Conservation (phyloP, 2,113 vertebrate genomes). For the Ursus arctos region DNA sequence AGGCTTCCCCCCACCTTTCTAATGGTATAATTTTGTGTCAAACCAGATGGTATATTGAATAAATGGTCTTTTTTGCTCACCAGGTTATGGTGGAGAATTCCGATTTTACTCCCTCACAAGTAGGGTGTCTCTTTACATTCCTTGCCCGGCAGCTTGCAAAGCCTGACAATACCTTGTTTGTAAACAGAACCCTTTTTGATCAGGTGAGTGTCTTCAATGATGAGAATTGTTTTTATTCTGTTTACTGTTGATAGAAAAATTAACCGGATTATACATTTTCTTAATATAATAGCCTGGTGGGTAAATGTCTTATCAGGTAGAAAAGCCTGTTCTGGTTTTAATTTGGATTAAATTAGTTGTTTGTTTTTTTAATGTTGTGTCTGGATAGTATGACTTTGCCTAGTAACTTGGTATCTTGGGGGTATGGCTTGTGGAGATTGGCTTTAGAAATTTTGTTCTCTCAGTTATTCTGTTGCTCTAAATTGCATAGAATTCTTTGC, state of each 20-base stretch:
- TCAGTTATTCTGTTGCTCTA: conserved; percentile 27
- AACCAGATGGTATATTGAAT: conserved; percentile 34
- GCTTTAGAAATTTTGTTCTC: background rate
- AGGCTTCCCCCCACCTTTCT: background rate
- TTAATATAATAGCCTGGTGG: background rate
- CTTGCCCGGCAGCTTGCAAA: conserved; percentile 97
- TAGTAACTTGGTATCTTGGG: background rate
- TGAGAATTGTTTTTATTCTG: conserved; percentile 39
- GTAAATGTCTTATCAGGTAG: background rate
- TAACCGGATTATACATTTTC: background rate
- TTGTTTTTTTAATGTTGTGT: background rate
- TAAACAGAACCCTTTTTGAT: conserved; percentile 98
- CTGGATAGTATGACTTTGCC: background rate
- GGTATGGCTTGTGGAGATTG: background rate
- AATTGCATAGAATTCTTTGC: conserved; percentile 45
- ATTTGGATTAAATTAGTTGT: conserved; percentile 1
- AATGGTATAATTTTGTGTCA: background rate
- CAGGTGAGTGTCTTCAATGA: conserved; percentile 89
- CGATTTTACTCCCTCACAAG: conserved; percentile 98
- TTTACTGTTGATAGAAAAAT: background rate
- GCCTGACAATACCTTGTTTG: conserved; percentile 98
- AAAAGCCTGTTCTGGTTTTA: background rate
- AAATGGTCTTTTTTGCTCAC: conserved; percentile 47
- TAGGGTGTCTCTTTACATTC: conserved; percentile 98
- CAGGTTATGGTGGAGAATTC: conserved; percentile 99